Evolutionary conservation across 2,888 invertebrate species (phyloP), one percentile per base, ranked within the genome.

Genomic region (Papilio demoleus): DNA sequence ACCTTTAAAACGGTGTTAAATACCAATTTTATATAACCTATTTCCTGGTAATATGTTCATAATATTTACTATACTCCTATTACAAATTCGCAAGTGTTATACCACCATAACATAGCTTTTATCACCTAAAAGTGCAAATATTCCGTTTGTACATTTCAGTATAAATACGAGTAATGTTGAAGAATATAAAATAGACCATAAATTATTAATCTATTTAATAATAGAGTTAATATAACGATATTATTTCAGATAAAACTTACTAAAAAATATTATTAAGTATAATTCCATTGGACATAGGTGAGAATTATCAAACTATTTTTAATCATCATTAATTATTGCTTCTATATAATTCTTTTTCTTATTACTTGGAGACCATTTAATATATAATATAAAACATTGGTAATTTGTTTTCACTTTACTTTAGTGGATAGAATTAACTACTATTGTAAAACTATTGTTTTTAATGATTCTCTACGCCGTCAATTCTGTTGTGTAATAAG

Each of bases 401-500:
- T 64, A 53, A 56, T 72, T 70, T 59, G 8, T 19, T 67, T 68
- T 70, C 27, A 38, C 45, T 2, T 69, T 56, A 45, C 19, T 65
- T 70, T 65, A 70, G 69, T 61, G 45, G 11, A 34, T 87, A 89
- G 84, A 79, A 75, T 83, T 83, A 88, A 86, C 24, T 82, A 81
- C 82, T 86, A 83, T 82, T 82, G 76, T 81, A 80, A 79, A 77
- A 75, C 79, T 75, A 79, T 87, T 89, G 81, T 86, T 89, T 59
- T 91, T 84, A 84, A 87, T 80, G 77, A 83, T 83, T 91, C 91
- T 92, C 91, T 91, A 92, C 92, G 85, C 90, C 87, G 92, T 92
- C 92, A 92, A 92, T 92, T 92, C 86, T 87, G 87, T 86, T 86
- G 85, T 91, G 88, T 91, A 91, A 87, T 79, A 86, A 88, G 87